Conservation (phyloP, 2,797 vertebrate genomes). For the Sylvilagus floridanus region DNA sequence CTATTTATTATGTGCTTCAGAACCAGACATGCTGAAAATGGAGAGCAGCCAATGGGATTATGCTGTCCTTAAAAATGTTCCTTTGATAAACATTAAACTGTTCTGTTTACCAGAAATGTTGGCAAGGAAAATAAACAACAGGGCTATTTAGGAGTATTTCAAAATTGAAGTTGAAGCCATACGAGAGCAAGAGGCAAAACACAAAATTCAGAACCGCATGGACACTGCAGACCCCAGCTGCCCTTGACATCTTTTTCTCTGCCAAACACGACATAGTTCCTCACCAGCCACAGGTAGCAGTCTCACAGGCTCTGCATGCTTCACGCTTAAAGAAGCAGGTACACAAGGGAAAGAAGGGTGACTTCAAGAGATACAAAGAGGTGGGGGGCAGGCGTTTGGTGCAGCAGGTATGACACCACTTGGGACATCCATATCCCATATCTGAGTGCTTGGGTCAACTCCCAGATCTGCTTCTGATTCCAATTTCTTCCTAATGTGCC, state of each 20-base stretch:
- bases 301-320: conserved; percentile 35
- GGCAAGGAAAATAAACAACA: conserved; percentile 69
- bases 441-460: too few species aligned
- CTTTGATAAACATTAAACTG: conserved; percentile 65
- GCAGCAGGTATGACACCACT: too few species aligned
- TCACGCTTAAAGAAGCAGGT: conserved; percentile 12
- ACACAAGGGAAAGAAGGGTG: not conserved
- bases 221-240: conserved; percentile 33
- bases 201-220: not conserved
- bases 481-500: too few species aligned
- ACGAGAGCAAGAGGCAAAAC: conserved; percentile 6
- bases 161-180: conserved; percentile 60
- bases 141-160: conserved; percentile 57
- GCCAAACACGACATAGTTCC: conserved; percentile 61
- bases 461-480: too few species aligned
- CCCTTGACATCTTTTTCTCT: conserved; percentile 18
- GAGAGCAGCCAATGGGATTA: conserved; percentile 57
- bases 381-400: too few species aligned
- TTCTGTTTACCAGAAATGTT: conserved; percentile 72
- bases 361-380: not conserved
- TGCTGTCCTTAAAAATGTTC: conserved; percentile 63
- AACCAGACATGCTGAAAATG: conserved; percentile 31
- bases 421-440: too few species aligned
- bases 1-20: not conserved
- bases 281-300: conserved; percentile 22